phyloP scores from a whole-genome alignment of 1,140 invertebrate genomes.

The Penaeus chinensis region DNA sequence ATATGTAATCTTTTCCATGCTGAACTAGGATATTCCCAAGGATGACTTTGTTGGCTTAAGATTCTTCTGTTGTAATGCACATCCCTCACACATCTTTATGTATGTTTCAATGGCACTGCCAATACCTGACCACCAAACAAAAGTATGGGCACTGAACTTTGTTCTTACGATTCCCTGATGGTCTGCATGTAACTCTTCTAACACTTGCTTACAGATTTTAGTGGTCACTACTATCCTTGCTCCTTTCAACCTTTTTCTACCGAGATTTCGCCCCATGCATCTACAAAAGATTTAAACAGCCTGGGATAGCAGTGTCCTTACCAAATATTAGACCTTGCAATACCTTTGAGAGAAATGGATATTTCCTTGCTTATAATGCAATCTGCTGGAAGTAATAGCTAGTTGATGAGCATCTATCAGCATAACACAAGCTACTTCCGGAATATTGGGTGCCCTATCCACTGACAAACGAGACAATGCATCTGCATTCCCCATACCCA shows the following conservation, averaged over 20 bases:
- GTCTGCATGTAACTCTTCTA: slow-evolving; percentile 3
- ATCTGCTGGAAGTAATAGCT: slow-evolving; percentile 29
- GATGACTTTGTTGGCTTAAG: background rate
- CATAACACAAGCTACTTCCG: background rate
- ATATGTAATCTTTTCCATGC: background rate
- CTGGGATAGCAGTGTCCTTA: background rate
- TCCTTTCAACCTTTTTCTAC: background rate
- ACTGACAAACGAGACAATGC: slow-evolving; percentile 19
- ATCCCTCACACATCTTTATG: background rate
- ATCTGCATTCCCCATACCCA: background rate
- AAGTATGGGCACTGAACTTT: background rate
- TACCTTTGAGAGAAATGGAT: slow-evolving; percentile 15
- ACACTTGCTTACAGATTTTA: background rate
- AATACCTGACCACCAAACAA: slow-evolving; percentile 11
- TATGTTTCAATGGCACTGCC: background rate
- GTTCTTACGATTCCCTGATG: background rate
- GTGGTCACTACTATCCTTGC: background rate
- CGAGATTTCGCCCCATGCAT: background rate
- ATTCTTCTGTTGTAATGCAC: slow-evolving; percentile 9
- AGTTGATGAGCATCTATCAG: background rate
- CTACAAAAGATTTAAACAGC: no score
- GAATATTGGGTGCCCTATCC: background rate
- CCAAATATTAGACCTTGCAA: slow-evolving; percentile 17
- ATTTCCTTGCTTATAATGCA: slow-evolving; percentile 5
- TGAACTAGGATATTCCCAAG: no score